phyloP scores from a whole-genome alignment of 2,113 vertebrate species.

The Passerina amoena region DNA sequence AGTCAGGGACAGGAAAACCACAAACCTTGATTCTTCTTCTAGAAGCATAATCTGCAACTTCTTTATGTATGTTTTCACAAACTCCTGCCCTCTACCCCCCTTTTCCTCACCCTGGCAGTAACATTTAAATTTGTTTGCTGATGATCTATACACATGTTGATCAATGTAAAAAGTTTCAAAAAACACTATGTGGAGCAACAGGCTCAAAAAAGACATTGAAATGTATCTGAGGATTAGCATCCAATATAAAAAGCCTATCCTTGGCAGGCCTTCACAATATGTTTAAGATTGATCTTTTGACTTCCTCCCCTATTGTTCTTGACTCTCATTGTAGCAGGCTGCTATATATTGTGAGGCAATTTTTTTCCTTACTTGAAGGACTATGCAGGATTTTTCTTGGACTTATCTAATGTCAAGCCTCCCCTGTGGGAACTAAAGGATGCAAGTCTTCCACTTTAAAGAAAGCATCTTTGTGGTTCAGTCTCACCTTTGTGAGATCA shows the following conservation, averaged over 20 bases:
- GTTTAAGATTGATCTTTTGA: conserved; percentile 9
- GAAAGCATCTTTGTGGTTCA: background rate
- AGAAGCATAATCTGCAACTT: background rate
- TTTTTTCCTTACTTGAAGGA: background rate
- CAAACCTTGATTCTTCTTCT: background rate
- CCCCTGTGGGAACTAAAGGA: background rate
- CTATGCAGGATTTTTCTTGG: background rate
- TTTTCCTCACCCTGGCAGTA: background rate
- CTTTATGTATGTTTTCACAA: background rate
- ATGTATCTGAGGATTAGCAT: background rate
- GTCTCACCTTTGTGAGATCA: background rate
- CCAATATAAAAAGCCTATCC: background rate
- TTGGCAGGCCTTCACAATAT: background rate
- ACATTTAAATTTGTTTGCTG: background rate
- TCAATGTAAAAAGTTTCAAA: background rate
- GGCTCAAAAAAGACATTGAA: background rate
- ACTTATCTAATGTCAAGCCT: background rate
- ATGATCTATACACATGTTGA: background rate
- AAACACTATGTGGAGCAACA: background rate
- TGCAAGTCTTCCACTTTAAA: background rate
- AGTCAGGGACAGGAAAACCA: background rate
- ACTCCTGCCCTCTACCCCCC: background rate
- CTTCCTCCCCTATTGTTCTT: background rate
- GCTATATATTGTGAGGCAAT: background rate
- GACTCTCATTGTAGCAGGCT: background rate